A percentile compares a stretch with the other conserved stretches of the same genome.
Evolutionary conservation across 2,797 vertebrate genomes (phyloP).

Genomic region (Channa striata): DNA sequence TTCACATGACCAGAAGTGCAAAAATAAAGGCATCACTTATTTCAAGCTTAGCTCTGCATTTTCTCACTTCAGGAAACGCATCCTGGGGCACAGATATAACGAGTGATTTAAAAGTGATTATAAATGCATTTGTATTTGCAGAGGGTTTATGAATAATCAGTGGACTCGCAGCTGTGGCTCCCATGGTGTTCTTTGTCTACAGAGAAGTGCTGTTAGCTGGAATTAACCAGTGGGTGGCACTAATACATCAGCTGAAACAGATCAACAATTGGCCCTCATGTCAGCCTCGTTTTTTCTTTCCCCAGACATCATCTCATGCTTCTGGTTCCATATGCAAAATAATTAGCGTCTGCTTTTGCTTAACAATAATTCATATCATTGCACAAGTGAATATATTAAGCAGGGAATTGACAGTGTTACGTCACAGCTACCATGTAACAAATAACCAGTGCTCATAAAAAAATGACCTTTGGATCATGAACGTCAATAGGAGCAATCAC

Average conservation of each 20-base stretch:
- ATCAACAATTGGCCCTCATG: constrained; percentile 26
- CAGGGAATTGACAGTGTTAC: constrained; percentile 12
- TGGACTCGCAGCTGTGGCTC: constrained; percentile 62
- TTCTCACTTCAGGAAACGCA: constrained; percentile 52
- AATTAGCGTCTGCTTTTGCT: constrained; percentile 25
- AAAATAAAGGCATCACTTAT: constrained; percentile 58
- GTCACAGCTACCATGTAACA: not conserved
- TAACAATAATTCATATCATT: constrained; percentile 25
- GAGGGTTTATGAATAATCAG: constrained; percentile 63
- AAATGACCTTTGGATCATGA: constrained; percentile 20
- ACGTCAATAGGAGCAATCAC: constrained; percentile 6
- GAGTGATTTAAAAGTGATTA: constrained; percentile 70
- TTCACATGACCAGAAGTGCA: constrained; percentile 19
- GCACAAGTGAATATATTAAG: constrained; percentile 17
- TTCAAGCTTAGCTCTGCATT: constrained; percentile 40
- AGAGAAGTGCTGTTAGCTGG: constrained; percentile 46
- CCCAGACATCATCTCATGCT: constrained; percentile 22
- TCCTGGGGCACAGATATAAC: constrained; percentile 60
- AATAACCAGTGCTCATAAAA: not conserved
- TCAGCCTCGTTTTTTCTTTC: constrained; percentile 10
- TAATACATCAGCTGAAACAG: constrained; percentile 59
- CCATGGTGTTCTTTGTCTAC: constrained; percentile 50
- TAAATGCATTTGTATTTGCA: constrained; percentile 65
- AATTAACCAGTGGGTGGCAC: constrained; percentile 76
- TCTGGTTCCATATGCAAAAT: constrained; percentile 24